A percentile compares a stretch with the other conserved stretches of the same genome.
Conservation (phyloP, 2,797 vertebrate species). For the Coluber constrictor region DNA sequence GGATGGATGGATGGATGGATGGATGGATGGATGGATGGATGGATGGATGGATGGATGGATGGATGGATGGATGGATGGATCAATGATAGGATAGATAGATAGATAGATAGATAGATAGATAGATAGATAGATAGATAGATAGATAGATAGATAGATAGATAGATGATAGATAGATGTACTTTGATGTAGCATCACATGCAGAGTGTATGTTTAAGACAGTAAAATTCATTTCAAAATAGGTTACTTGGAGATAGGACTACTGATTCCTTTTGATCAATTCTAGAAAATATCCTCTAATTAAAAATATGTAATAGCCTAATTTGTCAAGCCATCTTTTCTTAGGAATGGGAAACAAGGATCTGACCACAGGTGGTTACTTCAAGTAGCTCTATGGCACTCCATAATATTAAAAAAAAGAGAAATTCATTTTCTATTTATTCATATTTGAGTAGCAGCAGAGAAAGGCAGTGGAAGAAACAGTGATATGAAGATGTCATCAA, state of each 20-base stretch:
- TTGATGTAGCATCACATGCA: background rate
- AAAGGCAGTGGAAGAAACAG: background rate
- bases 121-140: no score
- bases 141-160: no score
- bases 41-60: no score
- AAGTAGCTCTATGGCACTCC: background rate
- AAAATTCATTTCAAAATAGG: background rate
- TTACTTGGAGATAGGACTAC: background rate
- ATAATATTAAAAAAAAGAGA: background rate
- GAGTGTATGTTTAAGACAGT: background rate
- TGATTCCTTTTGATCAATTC: background rate
- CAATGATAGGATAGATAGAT: background rate
- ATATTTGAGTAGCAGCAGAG: background rate
- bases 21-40: no score
- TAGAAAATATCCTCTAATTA: background rate
- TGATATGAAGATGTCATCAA: background rate
- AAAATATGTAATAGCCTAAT: background rate
- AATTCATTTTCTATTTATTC: background rate
- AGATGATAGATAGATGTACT: no score
- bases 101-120: no score
- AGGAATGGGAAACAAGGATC: background rate
- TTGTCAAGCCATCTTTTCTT: background rate
- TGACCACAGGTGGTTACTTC: background rate
- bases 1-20: no score
- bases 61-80: no score